Evolutionary conservation across 2,888 invertebrate genomes (phyloP).

Genomic region (Chymomyza fuscimana): DNA sequence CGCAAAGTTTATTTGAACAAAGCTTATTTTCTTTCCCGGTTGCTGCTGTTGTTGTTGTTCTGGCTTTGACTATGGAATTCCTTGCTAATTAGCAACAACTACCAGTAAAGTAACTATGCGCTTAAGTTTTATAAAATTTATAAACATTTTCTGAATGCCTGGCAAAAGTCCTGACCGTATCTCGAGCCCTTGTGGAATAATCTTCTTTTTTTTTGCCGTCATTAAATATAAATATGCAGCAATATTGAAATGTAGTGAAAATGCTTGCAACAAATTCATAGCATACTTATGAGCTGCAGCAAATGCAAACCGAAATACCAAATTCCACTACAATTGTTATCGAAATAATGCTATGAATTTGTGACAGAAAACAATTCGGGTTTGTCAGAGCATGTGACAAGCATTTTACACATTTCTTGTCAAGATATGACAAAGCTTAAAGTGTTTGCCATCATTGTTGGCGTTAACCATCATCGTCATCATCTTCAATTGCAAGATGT

Average conservation of each 20-base stretch:
- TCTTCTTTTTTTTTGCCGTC: no score
- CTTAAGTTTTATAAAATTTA: no score
- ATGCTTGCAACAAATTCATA: not conserved
- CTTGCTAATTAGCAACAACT: not conserved
- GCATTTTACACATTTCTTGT: not conserved
- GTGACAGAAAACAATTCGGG: not conserved
- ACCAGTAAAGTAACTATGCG: not conserved
- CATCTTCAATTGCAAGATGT: not conserved
- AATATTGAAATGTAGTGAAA: no score
- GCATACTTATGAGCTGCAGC: not conserved
- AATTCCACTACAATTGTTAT: not conserved
- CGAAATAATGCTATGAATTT: not conserved
- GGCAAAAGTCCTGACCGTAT: not conserved
- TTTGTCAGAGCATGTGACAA: not conserved
- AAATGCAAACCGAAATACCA: not conserved
- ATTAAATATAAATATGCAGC: not conserved
- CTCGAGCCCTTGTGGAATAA: not conserved
- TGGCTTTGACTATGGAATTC: not conserved
- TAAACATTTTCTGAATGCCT: not conserved
- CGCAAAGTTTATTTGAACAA: not conserved
- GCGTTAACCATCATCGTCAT: not conserved
- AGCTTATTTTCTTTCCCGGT: not conserved
- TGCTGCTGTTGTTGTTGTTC: not conserved
- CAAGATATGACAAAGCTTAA: not conserved
- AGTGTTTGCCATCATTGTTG: not conserved